Evolutionary conservation across 92 coral and sea anemone genomes (phyloP), one percentile per base, ranked within the genome.

Genomic region (Zoanthus gigantus): DNA sequence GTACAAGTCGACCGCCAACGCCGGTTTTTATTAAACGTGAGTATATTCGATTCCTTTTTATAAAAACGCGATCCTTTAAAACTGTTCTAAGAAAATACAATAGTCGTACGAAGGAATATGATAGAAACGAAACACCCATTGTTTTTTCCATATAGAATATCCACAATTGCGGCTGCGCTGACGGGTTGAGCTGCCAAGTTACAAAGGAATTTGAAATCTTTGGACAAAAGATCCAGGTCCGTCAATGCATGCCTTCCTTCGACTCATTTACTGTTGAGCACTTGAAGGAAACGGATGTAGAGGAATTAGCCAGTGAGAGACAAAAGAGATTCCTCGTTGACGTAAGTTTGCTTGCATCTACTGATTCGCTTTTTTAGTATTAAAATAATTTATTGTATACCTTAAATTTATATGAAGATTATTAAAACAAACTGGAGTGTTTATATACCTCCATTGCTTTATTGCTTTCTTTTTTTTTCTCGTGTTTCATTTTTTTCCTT

Each of bases 161-260:
- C 29, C 85, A 81, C 85, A 81, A 81, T 17, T 81, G 85, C 52
- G 85, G 85, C 76, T 81, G 85, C 48, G 37, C 46, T 8, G 85
- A 81, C 5, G 85, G 85, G 3, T 32, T 81, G 29, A 42, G 74
- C 14, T 81, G 85, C 75, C 85, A 81, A 75, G 75, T 81, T 45
- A 81, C 85, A 3, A 81, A 81, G 30, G 85, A 81, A 44, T 81
- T 81, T 50, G 75, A 81, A 0, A 81, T 81, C 74, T 50, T 81
- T 6, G 85, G 85, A 18, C 85, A 81, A 31, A 81, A 65, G 63
- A 28, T 81, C 6, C 76, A 31, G 15, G 37, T 81, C 9, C 74
- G 85, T 6, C 85, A 81, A 45, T 81, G 85, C 61, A 81, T 81
- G 85, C 85, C 85, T 5, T 67, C 44, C 17, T 29, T 73, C 1